Evolutionary conservation across 2,113 vertebrate genomes (phyloP), one percentile per base, ranked within the genome.

Genomic region (Bucco capensis): DNA sequence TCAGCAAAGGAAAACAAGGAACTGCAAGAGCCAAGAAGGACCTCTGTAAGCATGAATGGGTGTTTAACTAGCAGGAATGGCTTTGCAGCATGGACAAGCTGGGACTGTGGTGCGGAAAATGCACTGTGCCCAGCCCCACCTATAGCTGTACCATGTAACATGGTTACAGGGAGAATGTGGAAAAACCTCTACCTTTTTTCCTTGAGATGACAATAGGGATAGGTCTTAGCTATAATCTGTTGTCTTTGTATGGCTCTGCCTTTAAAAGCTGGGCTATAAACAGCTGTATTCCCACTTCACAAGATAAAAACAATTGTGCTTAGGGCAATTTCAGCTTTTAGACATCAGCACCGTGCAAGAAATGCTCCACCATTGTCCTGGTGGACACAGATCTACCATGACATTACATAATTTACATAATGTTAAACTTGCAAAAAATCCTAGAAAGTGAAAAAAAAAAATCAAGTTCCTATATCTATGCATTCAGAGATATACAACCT

Each of bases 1-100:
- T 82, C 42, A 56, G 40, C 27, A 69, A 49, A 28, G 16, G 16
- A 71, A 86, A 84, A 57, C 5, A 28, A 50, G 35, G 35, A 31
- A 28, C 58, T 69, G 49, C 49, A n/a, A 58, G 19, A 84, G 49
- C 38, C 40, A 38, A 62, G 65, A 74, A 42, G 53, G 51, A 38
- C 30, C 10, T 54, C 30, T 66, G 0, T 15, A 19, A 78, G 21
- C 31, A 40, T 2, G 1, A 72, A 49, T 0, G 5, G 30, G n/a
- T 4, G 28, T 23, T 14, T 35, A 51, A 56, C 49, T 21, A 16
- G 27, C 24, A 67, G 44, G 49, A 76, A 83, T 65, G 24, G 49
- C 54, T 76, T 69, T 69, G 35, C 23, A 60, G n/a, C 15, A 21
- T 6, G 11, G 19, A 61, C 14, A 49, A 77, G 33, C 44, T 4